These are phyloP conservation scores for Marasmarcha lunaedactyla DNA, from an alignment of 2,888 invertebrate genomes.

Conservation along the genomic window DNA sequence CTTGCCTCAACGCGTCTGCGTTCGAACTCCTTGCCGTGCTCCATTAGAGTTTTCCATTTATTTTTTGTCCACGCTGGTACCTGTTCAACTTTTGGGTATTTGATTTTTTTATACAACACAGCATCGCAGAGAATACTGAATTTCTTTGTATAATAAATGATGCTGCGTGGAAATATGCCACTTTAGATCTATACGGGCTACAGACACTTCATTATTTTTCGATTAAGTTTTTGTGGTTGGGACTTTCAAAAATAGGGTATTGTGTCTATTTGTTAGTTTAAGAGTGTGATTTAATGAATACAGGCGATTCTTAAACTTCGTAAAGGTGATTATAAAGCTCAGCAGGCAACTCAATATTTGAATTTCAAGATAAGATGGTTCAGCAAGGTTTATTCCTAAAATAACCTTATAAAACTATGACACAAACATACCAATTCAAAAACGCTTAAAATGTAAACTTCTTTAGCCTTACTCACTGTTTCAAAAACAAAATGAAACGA, in stretches of 20 bases:
- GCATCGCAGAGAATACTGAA: constrained; percentile 67
- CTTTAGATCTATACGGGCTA: constrained; percentile 17
- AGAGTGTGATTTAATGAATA: too few species aligned
- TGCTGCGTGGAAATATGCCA: constrained; percentile 47
- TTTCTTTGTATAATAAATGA: constrained; percentile 65
- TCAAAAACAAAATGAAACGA: too few species aligned
- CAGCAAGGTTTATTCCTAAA: too few species aligned
- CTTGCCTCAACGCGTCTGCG: constrained; percentile 37
- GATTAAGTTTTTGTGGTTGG: constrained; percentile 35
- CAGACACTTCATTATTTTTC: constrained; percentile 42
- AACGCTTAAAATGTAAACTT: too few species aligned
- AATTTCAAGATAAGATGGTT: too few species aligned
- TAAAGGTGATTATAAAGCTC: too few species aligned
- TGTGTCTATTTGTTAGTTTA: background rate
- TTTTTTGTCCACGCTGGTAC: constrained; percentile 64
- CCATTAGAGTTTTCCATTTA: constrained; percentile 71
- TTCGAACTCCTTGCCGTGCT: constrained; percentile 55
- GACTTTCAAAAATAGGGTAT: constrained; percentile 8
- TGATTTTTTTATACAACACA: constrained; percentile 55
- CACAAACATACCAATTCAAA: too few species aligned
- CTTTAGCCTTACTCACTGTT: too few species aligned
- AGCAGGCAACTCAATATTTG: too few species aligned
- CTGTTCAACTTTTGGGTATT: constrained; percentile 66
- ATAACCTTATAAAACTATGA: too few species aligned
- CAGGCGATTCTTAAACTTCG: too few species aligned